Percentiles rank a stretch among this genome's conserved stretches.
Conservation (phyloP, 2,888 invertebrate species). For the Lutraria lutraria region DNA sequence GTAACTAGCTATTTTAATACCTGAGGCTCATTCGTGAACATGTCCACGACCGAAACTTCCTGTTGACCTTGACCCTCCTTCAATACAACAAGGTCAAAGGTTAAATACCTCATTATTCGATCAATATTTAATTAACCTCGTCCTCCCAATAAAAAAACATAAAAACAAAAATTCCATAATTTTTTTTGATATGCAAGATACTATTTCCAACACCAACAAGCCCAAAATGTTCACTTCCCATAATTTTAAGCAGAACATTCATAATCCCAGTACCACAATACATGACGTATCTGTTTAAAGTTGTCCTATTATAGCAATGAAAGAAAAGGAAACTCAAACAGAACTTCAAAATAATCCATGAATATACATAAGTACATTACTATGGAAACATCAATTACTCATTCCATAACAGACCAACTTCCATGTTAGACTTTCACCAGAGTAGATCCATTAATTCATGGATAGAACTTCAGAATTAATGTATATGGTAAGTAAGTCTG, state of each 20-base stretch:
- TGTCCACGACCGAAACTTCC: constrained; percentile 51
- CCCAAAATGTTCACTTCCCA: background rate
- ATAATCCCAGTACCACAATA: background rate
- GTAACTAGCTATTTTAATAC: constrained; percentile 39
- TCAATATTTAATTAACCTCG: background rate
- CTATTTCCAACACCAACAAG: background rate
- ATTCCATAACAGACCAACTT: too few relatives aligned
- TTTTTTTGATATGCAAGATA: background rate
- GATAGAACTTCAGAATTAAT: too few relatives aligned
- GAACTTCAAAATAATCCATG: background rate
- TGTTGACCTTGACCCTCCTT: constrained; percentile 52
- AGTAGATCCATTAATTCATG: too few relatives aligned
- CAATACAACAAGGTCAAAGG: constrained; percentile 46
- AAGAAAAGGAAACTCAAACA: background rate
- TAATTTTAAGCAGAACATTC: constrained; percentile 9
- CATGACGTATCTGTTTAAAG: background rate
- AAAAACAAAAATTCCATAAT: background rate
- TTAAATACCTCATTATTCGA: background rate
- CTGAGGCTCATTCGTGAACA: constrained; percentile 61
- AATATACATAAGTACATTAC: background rate
- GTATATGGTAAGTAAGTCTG: background rate
- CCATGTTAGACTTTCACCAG: too few relatives aligned
- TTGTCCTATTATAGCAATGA: background rate
- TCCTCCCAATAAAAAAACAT: background rate
- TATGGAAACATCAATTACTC: too few relatives aligned